These are phyloP conservation scores for Penaeus indicus DNA, from an alignment of 1,140 invertebrate genomes.

Conservation along the genomic window DNA sequence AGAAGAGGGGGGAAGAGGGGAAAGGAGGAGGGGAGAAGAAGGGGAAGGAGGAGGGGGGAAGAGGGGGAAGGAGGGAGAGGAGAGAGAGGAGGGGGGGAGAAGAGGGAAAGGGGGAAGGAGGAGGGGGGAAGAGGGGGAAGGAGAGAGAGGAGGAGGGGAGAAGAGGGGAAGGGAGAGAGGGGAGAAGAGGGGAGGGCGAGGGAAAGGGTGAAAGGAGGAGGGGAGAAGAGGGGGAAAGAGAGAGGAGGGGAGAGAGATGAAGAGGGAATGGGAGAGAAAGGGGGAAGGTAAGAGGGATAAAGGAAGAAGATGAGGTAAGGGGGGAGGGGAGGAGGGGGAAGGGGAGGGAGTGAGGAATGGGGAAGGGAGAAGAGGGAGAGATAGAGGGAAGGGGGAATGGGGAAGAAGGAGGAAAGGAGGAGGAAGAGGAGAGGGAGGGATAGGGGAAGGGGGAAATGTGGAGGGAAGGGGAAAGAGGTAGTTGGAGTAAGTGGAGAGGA, in stretches of 20 bases:
- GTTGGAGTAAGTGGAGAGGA: background rate
- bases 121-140: background rate
- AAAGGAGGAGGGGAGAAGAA: background rate
- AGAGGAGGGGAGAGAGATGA: background rate
- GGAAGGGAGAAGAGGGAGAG: background rate
- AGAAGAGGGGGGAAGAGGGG: background rate
- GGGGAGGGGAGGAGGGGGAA: background rate
- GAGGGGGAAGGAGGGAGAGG: too few species aligned
- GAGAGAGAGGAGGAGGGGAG: background rate
- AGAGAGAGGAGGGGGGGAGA: too few species aligned
- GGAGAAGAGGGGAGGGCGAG: background rate
- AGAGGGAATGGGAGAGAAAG: background rate
- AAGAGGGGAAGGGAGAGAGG: background rate
- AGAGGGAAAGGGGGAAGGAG: too few species aligned
- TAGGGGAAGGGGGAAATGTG: background rate
- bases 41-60: background rate
- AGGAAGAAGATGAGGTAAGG: background rate
- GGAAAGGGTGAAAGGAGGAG: background rate
- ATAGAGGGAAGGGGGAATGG: background rate
- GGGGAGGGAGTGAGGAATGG: background rate
- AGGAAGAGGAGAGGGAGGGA: background rate
- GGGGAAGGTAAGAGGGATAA: background rate
- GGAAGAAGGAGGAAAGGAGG: background rate
- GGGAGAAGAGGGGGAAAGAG: background rate
- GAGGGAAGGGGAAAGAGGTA: background rate